phyloP scores from a whole-genome alignment of 2,113 vertebrate genomes.

The Python bivittatus region DNA sequence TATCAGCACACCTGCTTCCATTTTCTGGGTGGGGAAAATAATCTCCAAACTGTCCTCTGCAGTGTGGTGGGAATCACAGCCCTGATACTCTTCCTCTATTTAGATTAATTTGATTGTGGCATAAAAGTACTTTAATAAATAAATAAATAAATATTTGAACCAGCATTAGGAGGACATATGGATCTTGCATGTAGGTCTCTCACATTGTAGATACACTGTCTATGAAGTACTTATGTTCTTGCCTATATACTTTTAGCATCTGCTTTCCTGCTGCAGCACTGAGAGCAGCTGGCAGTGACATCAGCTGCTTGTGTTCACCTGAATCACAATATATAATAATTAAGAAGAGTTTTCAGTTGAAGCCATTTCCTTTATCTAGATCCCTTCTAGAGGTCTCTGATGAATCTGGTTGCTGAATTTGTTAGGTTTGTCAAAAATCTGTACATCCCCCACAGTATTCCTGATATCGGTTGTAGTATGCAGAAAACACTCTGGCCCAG shows the following conservation, averaged over 20 bases:
- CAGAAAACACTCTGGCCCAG: not conserved
- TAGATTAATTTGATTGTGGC: not conserved
- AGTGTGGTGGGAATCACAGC: not conserved
- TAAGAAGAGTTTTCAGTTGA: not conserved
- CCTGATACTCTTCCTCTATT: not conserved
- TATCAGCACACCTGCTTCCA: not conserved
- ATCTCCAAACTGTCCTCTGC: not conserved
- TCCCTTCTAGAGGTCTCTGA: not conserved
- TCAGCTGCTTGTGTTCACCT: not conserved
- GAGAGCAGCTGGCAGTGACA: not conserved
- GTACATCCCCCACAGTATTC: not conserved
- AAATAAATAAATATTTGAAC: not conserved
- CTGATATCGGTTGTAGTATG: not conserved
- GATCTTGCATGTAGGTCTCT: not conserved
- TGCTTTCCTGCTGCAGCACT: not conserved
- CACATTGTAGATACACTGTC: not conserved
- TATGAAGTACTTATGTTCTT: not conserved
- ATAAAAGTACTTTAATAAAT: not conserved
- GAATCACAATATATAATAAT: not conserved
- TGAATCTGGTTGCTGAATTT: not conserved
- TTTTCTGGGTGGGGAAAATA: not conserved
- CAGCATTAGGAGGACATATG: not conserved
- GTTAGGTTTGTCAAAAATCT: not conserved
- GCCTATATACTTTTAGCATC: not conserved
- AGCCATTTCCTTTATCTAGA: not conserved